Evolutionary conservation across 2,888 invertebrate genomes (phyloP).

Genomic region (Drosophila kambysellisi): DNA sequence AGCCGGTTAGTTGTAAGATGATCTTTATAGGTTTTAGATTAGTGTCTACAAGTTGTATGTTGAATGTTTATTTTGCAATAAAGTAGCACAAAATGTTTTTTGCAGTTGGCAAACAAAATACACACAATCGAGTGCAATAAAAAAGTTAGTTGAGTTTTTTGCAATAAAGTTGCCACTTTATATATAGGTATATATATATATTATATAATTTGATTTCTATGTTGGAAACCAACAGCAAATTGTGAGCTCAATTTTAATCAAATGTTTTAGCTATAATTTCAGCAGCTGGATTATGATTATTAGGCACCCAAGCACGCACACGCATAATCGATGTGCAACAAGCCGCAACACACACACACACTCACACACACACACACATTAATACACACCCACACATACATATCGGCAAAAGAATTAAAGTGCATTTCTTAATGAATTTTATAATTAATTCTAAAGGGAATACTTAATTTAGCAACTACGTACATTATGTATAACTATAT

Average conservation of each 20-base stretch:
- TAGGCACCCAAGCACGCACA: constrained; percentile 1
- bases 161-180: constrained; percentile 2
- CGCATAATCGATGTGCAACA: not conserved
- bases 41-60: constrained; percentile 34
- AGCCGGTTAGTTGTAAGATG: constrained; percentile 40
- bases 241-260: constrained; percentile 15
- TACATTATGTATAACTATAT: constrained; percentile 25
- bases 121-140: constrained; percentile 41
- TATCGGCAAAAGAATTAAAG: constrained; percentile 70
- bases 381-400: constrained; percentile 31
- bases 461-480: constrained; percentile 37
- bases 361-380: not conserved
- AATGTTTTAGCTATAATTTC: constrained; percentile 32
- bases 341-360: not conserved
- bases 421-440: constrained; percentile 67
- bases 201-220: constrained; percentile 1
- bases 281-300: constrained; percentile 14
- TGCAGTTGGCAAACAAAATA: constrained; percentile 15
- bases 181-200: not conserved
- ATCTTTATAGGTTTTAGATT: constrained; percentile 43
- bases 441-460: constrained; percentile 41
- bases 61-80: constrained; percentile 42
- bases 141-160: constrained; percentile 34
- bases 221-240: not conserved
- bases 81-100: constrained; percentile 47